Conservation (phyloP, 2,888 invertebrate genomes). For the Ennomos erosarius region DNA sequence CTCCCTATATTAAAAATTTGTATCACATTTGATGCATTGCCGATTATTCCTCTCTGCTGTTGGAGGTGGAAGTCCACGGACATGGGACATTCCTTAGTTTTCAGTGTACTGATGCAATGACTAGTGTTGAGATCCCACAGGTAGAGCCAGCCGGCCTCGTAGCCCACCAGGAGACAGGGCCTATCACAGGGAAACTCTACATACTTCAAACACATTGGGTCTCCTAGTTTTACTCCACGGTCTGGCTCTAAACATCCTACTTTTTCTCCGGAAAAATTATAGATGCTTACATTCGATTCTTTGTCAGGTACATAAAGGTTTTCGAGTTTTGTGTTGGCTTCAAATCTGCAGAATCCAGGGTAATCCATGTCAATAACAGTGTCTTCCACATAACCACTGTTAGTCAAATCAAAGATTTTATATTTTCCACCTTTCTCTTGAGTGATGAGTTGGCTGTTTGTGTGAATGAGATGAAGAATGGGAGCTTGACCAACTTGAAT, state of each 20-base stretch:
- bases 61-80: constrained; percentile 89
- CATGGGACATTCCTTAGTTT: constrained; percentile 88
- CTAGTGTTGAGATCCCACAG: constrained; percentile 89
- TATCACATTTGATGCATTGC: constrained; percentile 86
- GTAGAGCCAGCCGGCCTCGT: constrained; percentile 90
- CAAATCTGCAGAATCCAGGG: constrained; percentile 89
- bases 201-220: constrained; percentile 87
- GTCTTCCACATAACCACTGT: constrained; percentile 85
- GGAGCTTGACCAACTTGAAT: constrained; percentile 87
- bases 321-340: constrained; percentile 85
- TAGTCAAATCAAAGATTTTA: constrained; percentile 87
- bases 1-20: constrained; percentile 86
- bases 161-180: constrained; percentile 87
- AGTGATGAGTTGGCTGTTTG: constrained; percentile 87
- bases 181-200: constrained; percentile 78
- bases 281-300: constrained; percentile 82
- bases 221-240: constrained; percentile 79
- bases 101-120: constrained; percentile 83
- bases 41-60: constrained; percentile 88
- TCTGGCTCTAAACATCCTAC: constrained; percentile 70
- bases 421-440: constrained; percentile 91
- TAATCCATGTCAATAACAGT: constrained; percentile 86
- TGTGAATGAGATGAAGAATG: constrained; percentile 86
- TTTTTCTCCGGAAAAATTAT: constrained; percentile 79
- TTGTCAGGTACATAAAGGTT: constrained; percentile 88